These are phyloP conservation scores for Bilobella aurantiaca DNA, from an alignment of 1,140 invertebrate species.

Conservation along the genomic window DNA sequence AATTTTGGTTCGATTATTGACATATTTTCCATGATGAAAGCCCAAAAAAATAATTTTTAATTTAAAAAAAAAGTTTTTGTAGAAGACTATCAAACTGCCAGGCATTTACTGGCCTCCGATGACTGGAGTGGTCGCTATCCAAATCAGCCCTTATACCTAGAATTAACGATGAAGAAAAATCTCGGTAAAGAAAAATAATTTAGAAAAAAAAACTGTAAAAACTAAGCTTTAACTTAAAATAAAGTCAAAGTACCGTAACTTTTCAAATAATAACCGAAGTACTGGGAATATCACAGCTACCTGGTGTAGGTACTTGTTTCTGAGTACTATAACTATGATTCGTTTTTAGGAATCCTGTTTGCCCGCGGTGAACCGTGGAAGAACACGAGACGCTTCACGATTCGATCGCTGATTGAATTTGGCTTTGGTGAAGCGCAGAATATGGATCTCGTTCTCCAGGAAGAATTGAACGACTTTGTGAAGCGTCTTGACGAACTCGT, in stretches of 20 bases:
- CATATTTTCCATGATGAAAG: background rate
- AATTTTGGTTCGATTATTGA: conserved; percentile 1
- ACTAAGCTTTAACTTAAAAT: no score
- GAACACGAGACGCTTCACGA: conserved; percentile 66
- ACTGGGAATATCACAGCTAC: no score
- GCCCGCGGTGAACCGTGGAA: conserved; percentile 66
- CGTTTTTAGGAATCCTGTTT: conserved; percentile 48
- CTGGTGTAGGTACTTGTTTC: no score
- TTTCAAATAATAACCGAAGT: no score
- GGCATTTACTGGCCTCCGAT: background rate
- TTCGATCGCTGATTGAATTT: conserved; percentile 65
- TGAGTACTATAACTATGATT: background rate
- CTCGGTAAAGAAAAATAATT: background rate
- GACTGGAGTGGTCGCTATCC: background rate
- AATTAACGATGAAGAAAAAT: conserved; percentile 1
- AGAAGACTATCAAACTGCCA: background rate
- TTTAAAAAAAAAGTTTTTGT: background rate
- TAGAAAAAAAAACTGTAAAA: no score
- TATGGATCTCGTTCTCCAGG: conserved; percentile 58
- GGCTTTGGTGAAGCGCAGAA: conserved; percentile 59
- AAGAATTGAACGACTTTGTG: conserved; percentile 51
- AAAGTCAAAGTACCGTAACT: no score
- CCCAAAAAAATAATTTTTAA: background rate
- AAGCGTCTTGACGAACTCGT: background rate
- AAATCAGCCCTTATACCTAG: background rate